Evolutionary conservation across 2,113 vertebrate genomes (phyloP).

Genomic region (Sterrhoptilus dennistouni): DNA sequence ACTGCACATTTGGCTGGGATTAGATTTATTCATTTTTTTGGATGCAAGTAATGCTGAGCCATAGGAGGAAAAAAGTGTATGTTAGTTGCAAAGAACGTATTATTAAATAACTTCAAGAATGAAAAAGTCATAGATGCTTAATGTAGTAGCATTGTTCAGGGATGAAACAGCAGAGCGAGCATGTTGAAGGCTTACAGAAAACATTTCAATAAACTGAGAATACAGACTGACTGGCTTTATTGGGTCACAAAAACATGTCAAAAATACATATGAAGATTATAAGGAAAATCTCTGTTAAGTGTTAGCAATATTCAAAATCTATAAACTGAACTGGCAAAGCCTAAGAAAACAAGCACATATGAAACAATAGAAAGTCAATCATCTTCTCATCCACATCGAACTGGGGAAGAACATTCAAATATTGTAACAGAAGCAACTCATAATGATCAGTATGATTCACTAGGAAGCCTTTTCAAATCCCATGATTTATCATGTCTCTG

Average conservation of each 20-base stretch:
- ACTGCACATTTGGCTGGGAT: background rate
- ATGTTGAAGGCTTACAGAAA: background rate
- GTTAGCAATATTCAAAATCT: background rate
- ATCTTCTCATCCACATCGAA: background rate
- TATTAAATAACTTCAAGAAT: background rate
- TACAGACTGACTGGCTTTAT: background rate
- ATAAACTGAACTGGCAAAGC: background rate
- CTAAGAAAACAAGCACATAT: background rate
- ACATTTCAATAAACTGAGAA: background rate
- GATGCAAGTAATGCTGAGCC: background rate
- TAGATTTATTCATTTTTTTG: background rate
- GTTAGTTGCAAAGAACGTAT: background rate
- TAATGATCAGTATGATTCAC: background rate
- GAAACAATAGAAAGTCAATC: background rate
- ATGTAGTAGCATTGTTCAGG: background rate
- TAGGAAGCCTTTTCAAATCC: background rate
- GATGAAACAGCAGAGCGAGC: background rate
- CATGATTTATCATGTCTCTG: background rate
- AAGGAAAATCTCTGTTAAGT: background rate
- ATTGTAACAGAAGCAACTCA: background rate
- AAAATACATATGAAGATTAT: background rate
- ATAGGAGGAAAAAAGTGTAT: background rate
- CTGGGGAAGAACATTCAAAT: background rate
- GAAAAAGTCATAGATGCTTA: background rate
- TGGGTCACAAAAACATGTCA: background rate